Conservation (phyloP, 2,888 invertebrate species). For the Lasioglossum pauxillum region DNA sequence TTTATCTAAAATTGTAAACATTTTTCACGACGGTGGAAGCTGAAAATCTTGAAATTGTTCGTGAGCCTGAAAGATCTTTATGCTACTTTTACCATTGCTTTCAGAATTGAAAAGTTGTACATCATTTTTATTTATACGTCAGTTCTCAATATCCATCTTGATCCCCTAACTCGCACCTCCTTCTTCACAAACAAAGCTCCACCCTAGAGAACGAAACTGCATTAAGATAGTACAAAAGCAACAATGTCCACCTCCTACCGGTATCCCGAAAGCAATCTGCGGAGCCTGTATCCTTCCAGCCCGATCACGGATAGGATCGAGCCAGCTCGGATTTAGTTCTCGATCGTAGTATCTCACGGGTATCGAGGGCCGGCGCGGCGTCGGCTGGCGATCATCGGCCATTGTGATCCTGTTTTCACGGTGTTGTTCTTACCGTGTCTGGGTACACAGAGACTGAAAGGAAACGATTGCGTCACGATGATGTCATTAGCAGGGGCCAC, state of each 20-base stretch:
- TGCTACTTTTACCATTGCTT: too few species aligned
- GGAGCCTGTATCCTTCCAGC: background rate
- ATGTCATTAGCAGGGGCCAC: slow-evolving; percentile 81
- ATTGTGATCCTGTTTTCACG: slow-evolving; percentile 74
- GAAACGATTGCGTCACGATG: slow-evolving; percentile 83
- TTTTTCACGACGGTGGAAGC: background rate
- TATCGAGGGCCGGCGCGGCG: slow-evolving; percentile 36
- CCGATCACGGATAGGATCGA: background rate
- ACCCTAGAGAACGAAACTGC: background rate
- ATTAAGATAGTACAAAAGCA: background rate
- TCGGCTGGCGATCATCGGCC: slow-evolving; percentile 42
- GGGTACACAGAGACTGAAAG: slow-evolving; percentile 69
- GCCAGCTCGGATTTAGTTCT: background rate
- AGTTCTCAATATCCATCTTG: too few species aligned
- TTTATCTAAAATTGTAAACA: background rate
- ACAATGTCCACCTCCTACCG: background rate
- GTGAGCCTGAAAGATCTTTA: too few species aligned
- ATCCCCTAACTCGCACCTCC: too few species aligned
- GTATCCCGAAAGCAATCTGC: background rate
- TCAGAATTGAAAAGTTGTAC: too few species aligned
- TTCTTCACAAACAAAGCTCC: background rate
- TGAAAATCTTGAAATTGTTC: background rate
- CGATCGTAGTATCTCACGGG: slow-evolving; percentile 53
- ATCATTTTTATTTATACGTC: too few species aligned
- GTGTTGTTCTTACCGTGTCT: slow-evolving; percentile 68